Conservation (phyloP, 2,797 vertebrate species). For the Huso huso region DNA sequence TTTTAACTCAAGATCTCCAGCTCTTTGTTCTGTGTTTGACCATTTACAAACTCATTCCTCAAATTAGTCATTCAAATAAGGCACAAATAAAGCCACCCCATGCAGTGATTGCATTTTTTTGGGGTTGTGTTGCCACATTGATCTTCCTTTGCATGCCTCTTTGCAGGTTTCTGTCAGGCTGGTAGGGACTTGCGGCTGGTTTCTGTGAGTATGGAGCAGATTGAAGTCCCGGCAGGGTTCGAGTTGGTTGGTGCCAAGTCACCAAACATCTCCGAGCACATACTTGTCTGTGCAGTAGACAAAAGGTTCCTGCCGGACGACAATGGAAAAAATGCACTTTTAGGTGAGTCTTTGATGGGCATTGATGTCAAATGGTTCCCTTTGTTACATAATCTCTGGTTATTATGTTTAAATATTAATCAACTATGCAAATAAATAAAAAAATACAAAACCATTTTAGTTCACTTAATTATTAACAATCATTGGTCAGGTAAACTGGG, state of each 20-base stretch:
- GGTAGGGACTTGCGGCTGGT: slow-evolving; percentile 93
- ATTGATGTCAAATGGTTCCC: neutral
- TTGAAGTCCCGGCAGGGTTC: slow-evolving; percentile 86
- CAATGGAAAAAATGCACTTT: slow-evolving; percentile 99
- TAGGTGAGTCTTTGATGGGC: slow-evolving; percentile 69
- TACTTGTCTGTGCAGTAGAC: slow-evolving; percentile 92
- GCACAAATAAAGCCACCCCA: too few relatives aligned
- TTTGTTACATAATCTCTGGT: too few relatives aligned
- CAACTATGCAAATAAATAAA: too few relatives aligned
- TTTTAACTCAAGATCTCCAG: too few relatives aligned
- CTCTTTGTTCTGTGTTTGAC: too few relatives aligned
- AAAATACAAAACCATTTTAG: too few relatives aligned
- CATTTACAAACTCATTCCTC: too few relatives aligned
- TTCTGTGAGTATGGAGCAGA: slow-evolving; percentile 81
- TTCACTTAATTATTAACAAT: too few relatives aligned
- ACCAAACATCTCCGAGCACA: slow-evolving; percentile 86
- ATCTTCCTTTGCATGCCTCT: slow-evolving; percentile 3
- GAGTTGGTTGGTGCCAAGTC: slow-evolving; percentile 93
- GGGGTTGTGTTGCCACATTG: neutral
- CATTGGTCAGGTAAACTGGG: too few relatives aligned
- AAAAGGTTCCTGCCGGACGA: slow-evolving; percentile 93
- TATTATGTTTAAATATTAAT: too few relatives aligned
- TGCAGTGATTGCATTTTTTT: too few relatives aligned
- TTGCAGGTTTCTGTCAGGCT: slow-evolving; percentile 91
- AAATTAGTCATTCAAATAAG: too few relatives aligned